Evolutionary conservation across 2,888 invertebrate species (phyloP).

Genomic region (Pachydiplax longipennis): DNA sequence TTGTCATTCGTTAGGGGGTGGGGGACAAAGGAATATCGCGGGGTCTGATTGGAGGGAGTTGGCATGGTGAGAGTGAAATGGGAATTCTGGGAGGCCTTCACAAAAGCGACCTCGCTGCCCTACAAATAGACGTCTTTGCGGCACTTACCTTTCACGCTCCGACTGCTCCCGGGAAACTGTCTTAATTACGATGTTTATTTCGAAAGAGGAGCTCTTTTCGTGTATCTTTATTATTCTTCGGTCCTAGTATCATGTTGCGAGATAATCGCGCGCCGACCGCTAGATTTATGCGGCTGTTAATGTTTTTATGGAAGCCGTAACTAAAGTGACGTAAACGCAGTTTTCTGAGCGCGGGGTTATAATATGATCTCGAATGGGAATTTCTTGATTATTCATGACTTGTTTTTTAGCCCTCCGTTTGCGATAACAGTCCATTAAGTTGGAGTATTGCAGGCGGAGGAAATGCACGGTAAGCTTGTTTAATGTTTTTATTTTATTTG

Average conservation of each 20-base stretch:
- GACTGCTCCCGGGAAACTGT: not conserved
- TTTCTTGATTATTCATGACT: not conserved
- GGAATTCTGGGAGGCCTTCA: constrained; percentile 31
- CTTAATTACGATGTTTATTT: not conserved
- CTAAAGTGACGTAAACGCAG: not conserved
- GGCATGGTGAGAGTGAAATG: constrained; percentile 9
- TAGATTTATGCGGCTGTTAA: not conserved
- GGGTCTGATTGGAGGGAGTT: constrained; percentile 29
- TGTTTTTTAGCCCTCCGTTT: not conserved
- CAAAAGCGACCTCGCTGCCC: constrained; percentile 17
- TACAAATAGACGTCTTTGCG: not conserved
- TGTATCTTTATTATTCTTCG: not conserved
- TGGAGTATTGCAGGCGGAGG: not conserved
- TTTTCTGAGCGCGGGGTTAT: not conserved
- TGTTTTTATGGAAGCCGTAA: not conserved
- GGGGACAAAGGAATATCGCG: not conserved
- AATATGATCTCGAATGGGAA: not conserved
- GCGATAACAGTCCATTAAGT: not conserved
- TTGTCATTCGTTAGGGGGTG: constrained; percentile 28
- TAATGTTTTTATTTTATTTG: no score
- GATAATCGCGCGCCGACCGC: not conserved
- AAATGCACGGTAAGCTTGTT: not conserved
- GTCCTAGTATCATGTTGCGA: not conserved
- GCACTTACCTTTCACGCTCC: not conserved
- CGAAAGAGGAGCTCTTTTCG: not conserved